Evolutionary conservation across 2,113 vertebrate species (phyloP).

Genomic region (Alectura lathami): DNA sequence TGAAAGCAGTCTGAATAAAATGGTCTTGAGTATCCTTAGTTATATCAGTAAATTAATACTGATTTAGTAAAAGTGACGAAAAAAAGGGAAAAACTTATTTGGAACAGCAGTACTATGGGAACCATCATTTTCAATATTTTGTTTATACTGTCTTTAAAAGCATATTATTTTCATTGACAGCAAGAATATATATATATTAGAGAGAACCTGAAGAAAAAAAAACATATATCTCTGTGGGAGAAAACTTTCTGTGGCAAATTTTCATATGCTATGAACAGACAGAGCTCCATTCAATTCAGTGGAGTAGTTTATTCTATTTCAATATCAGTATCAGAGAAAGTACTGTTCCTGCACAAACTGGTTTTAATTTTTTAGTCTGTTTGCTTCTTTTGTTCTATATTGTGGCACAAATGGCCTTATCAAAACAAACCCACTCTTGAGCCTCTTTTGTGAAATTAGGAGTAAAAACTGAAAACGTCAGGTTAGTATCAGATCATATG

Average conservation of each 20-base stretch:
- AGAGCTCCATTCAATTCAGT: neutral
- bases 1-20: neutral
- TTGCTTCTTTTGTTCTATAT: neutral
- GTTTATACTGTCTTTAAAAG: neutral
- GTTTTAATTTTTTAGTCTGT: neutral
- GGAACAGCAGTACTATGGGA: neutral
- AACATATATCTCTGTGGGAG: neutral
- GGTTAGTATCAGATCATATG: neutral
- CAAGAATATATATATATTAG: neutral
- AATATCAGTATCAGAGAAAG: neutral
- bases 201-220: neutral
- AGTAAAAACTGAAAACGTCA: neutral
- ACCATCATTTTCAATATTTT: neutral
- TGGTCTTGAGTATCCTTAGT: neutral
- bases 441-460: neutral
- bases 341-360: neutral
- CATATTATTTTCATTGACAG: neutral
- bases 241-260: neutral
- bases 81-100: neutral
- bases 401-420: neutral
- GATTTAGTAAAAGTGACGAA: neutral
- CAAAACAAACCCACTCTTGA: neutral
- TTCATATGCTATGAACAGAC: neutral
- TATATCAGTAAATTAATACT: neutral
- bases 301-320: neutral